phyloP scores from a whole-genome alignment of 1,140 invertebrate species.

The Eriosoma lanigerum region DNA sequence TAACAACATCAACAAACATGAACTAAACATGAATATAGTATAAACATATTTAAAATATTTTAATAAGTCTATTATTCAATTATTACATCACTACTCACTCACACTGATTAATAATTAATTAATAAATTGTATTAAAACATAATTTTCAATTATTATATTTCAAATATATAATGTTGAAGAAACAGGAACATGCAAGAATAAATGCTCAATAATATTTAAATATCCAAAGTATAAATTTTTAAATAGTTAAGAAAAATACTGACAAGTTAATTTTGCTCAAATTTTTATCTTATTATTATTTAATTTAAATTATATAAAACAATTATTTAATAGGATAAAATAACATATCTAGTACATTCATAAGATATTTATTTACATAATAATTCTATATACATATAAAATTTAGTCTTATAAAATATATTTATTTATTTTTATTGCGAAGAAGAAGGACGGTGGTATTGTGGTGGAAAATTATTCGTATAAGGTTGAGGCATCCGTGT shows the following conservation, averaged over 20 bases:
- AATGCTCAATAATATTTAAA: slow-evolving; percentile 42
- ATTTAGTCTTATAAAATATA: slow-evolving; percentile 11
- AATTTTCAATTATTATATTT: slow-evolving; percentile 1
- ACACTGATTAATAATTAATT: slow-evolving; percentile 28
- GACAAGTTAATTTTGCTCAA: slow-evolving; percentile 41
- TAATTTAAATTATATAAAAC: neutral
- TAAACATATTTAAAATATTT: slow-evolving; percentile 48
- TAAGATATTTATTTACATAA: neutral
- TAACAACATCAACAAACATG: slow-evolving; percentile 49
- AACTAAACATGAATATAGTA: slow-evolving; percentile 45
- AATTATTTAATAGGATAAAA: slow-evolving; percentile 21
- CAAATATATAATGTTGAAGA: slow-evolving; percentile 1
- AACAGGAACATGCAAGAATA: slow-evolving; percentile 47
- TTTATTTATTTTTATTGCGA: neutral
- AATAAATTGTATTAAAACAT: slow-evolving; percentile 10
- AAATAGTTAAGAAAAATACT: slow-evolving; percentile 42
- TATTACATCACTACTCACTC: slow-evolving; percentile 41
- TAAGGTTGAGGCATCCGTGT: slow-evolving; percentile 23
- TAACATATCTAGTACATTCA: too few relatives aligned
- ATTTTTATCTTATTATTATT: neutral
- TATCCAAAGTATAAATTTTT: slow-evolving; percentile 38
- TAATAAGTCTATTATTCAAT: slow-evolving; percentile 48
- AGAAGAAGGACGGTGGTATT: slow-evolving; percentile 28
- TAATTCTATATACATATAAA: neutral
- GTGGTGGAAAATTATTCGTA: slow-evolving; percentile 17